Percentiles rank a stretch among this genome's conserved stretches.
Conservation (phyloP, 1,140 invertebrate genomes). For the Tetramorium alpestre region DNA sequence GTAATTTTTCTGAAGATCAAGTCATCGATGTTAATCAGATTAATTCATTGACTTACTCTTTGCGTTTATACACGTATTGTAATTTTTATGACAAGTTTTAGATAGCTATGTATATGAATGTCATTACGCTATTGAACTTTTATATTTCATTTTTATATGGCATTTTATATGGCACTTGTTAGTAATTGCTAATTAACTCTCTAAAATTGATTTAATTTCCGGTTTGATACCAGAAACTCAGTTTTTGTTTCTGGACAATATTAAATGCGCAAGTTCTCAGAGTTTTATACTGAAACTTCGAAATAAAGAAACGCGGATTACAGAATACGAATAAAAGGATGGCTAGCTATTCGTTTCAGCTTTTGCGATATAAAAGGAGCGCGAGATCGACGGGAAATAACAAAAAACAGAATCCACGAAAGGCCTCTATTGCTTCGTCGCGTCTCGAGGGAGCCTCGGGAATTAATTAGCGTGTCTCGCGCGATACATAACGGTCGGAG, state of each 20-base stretch:
- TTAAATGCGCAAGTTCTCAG: neutral
- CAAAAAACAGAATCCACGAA: neutral
- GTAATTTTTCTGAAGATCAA: neutral
- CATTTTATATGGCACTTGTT: no score
- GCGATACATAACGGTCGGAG: conserved; percentile 32
- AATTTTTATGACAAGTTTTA: neutral
- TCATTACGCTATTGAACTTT: neutral
- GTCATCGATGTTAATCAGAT: neutral
- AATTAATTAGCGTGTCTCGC: conserved; percentile 69
- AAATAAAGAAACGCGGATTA: neutral
- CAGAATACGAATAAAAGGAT: neutral
- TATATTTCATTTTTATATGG: neutral
- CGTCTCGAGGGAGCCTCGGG: conserved; percentile 60
- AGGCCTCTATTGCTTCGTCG: conserved; percentile 1
- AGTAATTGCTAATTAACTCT: neutral
- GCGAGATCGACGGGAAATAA: neutral
- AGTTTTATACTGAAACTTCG: neutral
- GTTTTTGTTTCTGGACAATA: neutral
- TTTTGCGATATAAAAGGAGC: conserved; percentile 6
- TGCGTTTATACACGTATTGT: neutral
- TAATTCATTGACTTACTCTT: neutral
- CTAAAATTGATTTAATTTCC: neutral
- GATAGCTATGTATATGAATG: no score
- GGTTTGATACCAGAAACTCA: neutral
- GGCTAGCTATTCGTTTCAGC: neutral